Base-by-base conservation (phyloP, 2,888 invertebrate genomes). In the Cataglyphis rosenhaueri region DNA sequence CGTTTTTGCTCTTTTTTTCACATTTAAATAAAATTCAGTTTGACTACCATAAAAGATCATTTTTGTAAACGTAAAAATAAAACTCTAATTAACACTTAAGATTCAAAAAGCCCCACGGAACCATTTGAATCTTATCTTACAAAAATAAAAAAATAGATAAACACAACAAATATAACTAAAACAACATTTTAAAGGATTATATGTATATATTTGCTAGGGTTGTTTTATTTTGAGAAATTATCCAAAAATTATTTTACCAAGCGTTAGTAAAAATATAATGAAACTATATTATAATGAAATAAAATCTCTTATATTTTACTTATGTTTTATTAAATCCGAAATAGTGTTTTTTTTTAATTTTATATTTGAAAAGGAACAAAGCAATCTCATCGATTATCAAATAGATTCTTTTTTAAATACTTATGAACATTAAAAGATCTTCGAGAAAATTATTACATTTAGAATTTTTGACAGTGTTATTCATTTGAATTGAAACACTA, bases 171-270 rank as follows among this genome's bases (percentile, higher is more conserved):
- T 6, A 18, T 52, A n/a, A n/a, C 2, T 52, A 52, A 6, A 52
- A 8, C 18, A 52, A 52, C 18, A 52, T 52, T 52, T 52, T n/a
- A 2, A 52, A 52, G 2, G 8, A n/a, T n/a, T 52, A 52, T 52
- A n/a, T 52, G 15, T 1, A 44, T 15, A n/a, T 12, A 12, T 41
- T 32, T 35, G 35, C 44, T n/a, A 52, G 0, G 2, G 1, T 52
- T 52, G 52, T 52, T n/a, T 52, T n/a, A n/a, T 52, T 52, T 48
- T 18, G 18, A 48, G 44, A 57, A 57, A 57, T 57, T 59, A 59
- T 59, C 15, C 29, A 29, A 29, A 29, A 29, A 2, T 29, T 29
- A 29, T 59, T 25, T 57, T 59, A 59, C 5, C 1, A 3, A 15
- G 25, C 6, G 3, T 59, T 59, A 25, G 3, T 15, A 25, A 18